Base-by-base conservation (phyloP, 2,797 vertebrate genomes). In the Sebastes aleutianus region DNA sequence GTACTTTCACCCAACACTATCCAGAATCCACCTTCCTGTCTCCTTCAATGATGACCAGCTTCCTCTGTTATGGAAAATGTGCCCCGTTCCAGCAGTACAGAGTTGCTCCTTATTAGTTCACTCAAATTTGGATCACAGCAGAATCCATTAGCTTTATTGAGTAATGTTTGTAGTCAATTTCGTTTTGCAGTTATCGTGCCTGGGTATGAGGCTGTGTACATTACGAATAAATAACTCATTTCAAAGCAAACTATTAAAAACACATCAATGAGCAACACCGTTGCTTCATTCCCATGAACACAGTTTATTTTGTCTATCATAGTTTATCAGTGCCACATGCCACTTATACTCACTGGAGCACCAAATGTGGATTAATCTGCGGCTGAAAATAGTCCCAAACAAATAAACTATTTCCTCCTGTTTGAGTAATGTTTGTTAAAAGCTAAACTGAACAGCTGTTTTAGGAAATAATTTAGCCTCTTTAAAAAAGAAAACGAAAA, bases 21-120 rank as follows among this genome's bases (percentile, higher is more conserved):
- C 58, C 76, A 88, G 73, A 87, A 68, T 80, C 64, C 59, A 59
- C 69, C 61, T 61, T 32, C 47, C 43, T 53, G 65, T 74, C 74
- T 75, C 32, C 58, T 69, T 64, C 74, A 65, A 1, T 75, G 70
- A 77, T 29, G 39, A 32, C 63, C 34, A 24, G 34, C 66, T 87
- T 84, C 70, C 77, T 84, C 61, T 71, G 76, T 74, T 56, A 34
- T 85, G 81, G 84, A 87, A 87, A 91, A 78, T 27, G 14, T 76
- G 43, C 36, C 16, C 27, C 1, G 6, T 27, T 62, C 43, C 59
- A 69, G 58, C 74, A 20, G 54, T 26, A 11, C 59, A 56, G 39
- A 58, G 72, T 14, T 8, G 47, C 26, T 70, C 8, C 18, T 83
- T 73, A n/a, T 54, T 62, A 54, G 64, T 78, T 43, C 75, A 79